Evolutionary conservation across 2,113 vertebrate species (phyloP), one percentile per base, ranked within the genome.

Genomic region (Perccottus glenii): DNA sequence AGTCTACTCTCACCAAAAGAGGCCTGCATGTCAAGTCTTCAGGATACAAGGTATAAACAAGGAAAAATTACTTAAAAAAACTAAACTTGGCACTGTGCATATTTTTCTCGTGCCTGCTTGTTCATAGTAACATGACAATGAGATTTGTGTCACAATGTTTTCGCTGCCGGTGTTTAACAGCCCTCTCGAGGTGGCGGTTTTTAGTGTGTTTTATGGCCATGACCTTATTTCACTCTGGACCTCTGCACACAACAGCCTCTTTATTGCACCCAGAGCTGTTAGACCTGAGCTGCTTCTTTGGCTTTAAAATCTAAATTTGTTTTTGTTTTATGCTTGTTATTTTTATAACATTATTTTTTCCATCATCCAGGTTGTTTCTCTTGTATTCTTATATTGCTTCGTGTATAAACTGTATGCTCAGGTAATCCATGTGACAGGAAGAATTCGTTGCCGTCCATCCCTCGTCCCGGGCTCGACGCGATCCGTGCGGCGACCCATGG

Each of bases 11-110:
- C 73, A 96, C 95, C 53, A 96, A 96, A 83, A 83, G 95, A 53
- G 95, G 95, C 11, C 90, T 96, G 53, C 95, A 96, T 11, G 91
- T 96, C 80, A 96, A 96, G 82, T 95, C 95, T 0, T 96, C 95
- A 0, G 95, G 95, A 56, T 96, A 96, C 89, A 96, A 96, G 93
- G 95, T 95, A 67, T 44, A 53, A 50, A 42, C 16, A 42, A 42
- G 6, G 35, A 51, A 6, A 66, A 60, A 56, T n/a, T 0, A 40
- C 11, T 48, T 8, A 4, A n/a, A 36, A 33, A 50, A 0, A 46
- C 71, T 46, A 49, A 60, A 51, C 5, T 52, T 14, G n/a, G 36
- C 49, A 27, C 67, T 50, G 51, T 40, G 15, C 52, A 61, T 12
- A 3, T 42, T 64, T 69, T 49, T 32, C 14, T 52, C 38, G 7